phyloP scores from a whole-genome alignment of 2,888 invertebrate species.

The Watsonalla cultraria region DNA sequence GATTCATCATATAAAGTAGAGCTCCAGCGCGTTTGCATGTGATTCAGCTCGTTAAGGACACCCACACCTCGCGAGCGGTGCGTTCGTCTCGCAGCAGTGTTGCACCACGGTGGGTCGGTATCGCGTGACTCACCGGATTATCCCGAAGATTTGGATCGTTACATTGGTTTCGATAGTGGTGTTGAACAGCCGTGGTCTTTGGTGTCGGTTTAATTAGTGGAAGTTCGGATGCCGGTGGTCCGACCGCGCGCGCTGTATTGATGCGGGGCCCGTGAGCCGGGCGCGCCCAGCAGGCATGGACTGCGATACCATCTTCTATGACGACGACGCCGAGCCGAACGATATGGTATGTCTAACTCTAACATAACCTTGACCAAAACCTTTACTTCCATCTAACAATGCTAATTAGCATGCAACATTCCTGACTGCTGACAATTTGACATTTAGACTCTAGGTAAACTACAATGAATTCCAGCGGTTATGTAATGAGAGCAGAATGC shows the following conservation, averaged over 20 bases:
- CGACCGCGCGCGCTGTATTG: conserved; percentile 56
- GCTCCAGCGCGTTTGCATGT: conserved; percentile 50
- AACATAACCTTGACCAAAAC: conserved; percentile 32
- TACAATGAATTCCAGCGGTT: conserved; percentile 17
- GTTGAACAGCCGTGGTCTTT: conserved; percentile 34
- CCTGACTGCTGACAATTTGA: conserved; percentile 10
- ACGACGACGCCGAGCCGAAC: conserved; percentile 75
- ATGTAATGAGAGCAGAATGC: conserved; percentile 31
- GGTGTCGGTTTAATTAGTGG: conserved; percentile 37
- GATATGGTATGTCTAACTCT: conserved; percentile 64
- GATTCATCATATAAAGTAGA: conserved; percentile 29
- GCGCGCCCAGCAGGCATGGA: conserved; percentile 64
- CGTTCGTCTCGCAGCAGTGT: conserved; percentile 38
- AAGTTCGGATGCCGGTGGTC: conserved; percentile 74
- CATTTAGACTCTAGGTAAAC: conserved; percentile 6
- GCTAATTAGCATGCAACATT: conserved; percentile 8
- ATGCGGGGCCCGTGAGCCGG: conserved; percentile 70
- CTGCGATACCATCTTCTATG: conserved; percentile 72
- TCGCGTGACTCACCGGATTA: conserved; percentile 71
- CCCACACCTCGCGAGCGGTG: conserved; percentile 53
- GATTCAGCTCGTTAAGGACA: conserved; percentile 67
- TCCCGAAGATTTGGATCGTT: conserved; percentile 53
- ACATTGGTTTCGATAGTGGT: conserved; percentile 47
- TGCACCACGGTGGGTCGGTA: conserved; percentile 43
- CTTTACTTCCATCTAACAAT: conserved; percentile 21